A percentile compares a stretch with the other conserved stretches of the same genome.
phyloP scores from a whole-genome alignment of 2,797 vertebrate species.

The Lacerta agilis region DNA sequence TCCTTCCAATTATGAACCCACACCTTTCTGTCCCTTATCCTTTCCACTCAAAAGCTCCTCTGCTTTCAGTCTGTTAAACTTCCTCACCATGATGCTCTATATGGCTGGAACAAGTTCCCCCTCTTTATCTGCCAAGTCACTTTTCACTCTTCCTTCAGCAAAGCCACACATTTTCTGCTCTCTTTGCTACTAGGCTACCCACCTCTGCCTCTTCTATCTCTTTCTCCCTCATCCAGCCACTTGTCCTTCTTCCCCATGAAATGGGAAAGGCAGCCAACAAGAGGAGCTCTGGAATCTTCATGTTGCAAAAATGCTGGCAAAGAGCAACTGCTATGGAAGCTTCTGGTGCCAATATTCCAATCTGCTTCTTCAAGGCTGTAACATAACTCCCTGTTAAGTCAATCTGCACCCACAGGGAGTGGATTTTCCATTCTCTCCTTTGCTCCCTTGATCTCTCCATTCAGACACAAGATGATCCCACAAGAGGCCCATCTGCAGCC shows the following conservation, averaged over 20 bases:
- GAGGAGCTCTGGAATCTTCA: not conserved
- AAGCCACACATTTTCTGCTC: not conserved
- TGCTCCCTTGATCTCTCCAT: not conserved
- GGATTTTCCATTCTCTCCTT: not conserved
- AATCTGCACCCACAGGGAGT: not conserved
- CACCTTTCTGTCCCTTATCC: not conserved
- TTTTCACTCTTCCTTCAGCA: not conserved
- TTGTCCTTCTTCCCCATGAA: not conserved
- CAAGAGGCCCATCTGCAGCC: too few species aligned
- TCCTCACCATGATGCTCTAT: not conserved
- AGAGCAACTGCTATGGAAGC: not conserved
- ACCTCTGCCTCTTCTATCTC: not conserved
- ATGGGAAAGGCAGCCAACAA: not conserved
- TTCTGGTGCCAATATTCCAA: not conserved
- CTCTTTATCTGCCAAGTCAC: not conserved
- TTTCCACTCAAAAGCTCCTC: not conserved
- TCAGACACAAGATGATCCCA: not conserved
- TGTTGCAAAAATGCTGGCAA: not conserved
- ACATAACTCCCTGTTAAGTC: not conserved
- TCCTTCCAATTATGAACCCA: not conserved
- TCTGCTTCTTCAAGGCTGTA: not conserved
- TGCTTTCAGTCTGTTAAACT: not conserved
- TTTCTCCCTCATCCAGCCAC: not conserved
- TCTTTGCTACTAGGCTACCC: not conserved
- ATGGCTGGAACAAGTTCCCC: not conserved